phyloP scores from a whole-genome alignment of 2,888 invertebrate species.

The Sussaba pulchella region DNA sequence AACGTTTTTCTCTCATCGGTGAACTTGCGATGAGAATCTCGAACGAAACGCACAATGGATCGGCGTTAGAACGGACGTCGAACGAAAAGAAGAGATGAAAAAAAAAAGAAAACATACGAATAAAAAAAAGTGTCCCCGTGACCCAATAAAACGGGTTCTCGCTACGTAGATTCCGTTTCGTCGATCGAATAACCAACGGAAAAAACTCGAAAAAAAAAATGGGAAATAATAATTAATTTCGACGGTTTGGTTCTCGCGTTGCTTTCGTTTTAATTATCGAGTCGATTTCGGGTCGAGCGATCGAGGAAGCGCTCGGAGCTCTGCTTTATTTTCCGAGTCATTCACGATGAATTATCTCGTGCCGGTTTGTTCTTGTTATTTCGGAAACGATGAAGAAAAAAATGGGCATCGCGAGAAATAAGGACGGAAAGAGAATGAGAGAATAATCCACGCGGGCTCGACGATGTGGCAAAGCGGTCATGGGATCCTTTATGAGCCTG shows the following conservation, averaged over 20 bases:
- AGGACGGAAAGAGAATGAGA: too few relatives aligned
- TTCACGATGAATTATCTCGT: constrained; percentile 1
- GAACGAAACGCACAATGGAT: constrained; percentile 6
- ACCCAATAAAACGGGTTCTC: constrained; percentile 64
- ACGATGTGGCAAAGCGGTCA: too few relatives aligned
- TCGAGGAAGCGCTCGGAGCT: not conserved
- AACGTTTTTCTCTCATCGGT: not conserved
- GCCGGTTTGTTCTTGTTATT: not conserved
- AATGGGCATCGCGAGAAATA: too few relatives aligned
- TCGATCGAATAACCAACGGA: constrained; percentile 49
- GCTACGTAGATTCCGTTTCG: constrained; percentile 38
- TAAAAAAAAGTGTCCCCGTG: constrained; percentile 65
- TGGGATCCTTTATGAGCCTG: too few relatives aligned
- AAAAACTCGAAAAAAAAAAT: too few relatives aligned
- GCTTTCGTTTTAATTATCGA: constrained; percentile 26
- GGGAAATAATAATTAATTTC: constrained; percentile 44
- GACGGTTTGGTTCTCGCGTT: not conserved
- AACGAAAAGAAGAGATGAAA: constrained; percentile 39
- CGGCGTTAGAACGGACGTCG: constrained; percentile 7
- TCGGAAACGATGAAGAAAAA: not conserved
- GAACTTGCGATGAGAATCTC: constrained; percentile 14
- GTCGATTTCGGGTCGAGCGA: not conserved
- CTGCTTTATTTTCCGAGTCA: constrained; percentile 29
- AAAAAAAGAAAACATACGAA: constrained; percentile 36
- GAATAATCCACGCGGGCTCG: too few relatives aligned